Percentiles rank a stretch among this genome's conserved stretches.
These are phyloP conservation scores for Helicoverpa armigera DNA, from an alignment of 1,140 invertebrate genomes.

Conservation along the genomic window DNA sequence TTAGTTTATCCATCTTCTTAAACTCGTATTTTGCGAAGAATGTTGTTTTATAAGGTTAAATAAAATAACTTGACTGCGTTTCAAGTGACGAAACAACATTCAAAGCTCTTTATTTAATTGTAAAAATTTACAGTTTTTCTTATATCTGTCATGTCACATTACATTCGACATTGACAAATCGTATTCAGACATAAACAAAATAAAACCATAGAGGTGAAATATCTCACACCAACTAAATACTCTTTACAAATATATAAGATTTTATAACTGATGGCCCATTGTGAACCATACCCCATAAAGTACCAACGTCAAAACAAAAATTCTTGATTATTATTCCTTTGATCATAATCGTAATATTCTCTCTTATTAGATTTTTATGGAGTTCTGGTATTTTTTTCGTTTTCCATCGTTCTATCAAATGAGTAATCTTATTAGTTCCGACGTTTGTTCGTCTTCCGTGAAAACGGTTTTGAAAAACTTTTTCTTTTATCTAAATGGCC, in stretches of 20 bases:
- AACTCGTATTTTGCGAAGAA: too few relatives aligned
- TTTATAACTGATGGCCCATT: neutral
- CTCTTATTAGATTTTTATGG: neutral
- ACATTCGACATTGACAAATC: too few relatives aligned
- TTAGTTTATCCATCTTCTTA: too few relatives aligned
- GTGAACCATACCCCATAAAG: neutral
- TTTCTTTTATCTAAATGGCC: neutral
- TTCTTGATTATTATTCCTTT: neutral
- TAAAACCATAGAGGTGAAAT: too few relatives aligned
- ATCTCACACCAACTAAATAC: too few relatives aligned
- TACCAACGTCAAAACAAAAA: constrained; percentile 18
- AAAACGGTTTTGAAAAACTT: neutral
- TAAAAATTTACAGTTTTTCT: too few relatives aligned
- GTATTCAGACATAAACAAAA: too few relatives aligned
- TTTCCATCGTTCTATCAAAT: neutral
- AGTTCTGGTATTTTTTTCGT: constrained; percentile 10
- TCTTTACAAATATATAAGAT: constrained; percentile 9
- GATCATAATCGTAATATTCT: constrained; percentile 26
- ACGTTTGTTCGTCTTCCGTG: neutral
- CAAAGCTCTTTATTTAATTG: too few relatives aligned
- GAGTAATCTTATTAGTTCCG: neutral
- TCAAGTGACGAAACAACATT: too few relatives aligned
- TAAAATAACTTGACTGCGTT: too few relatives aligned
- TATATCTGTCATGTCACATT: too few relatives aligned
- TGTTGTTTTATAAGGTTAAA: too few relatives aligned